phyloP scores from a whole-genome alignment of 2,888 invertebrate species.

The Drosophila maculinotata region DNA sequence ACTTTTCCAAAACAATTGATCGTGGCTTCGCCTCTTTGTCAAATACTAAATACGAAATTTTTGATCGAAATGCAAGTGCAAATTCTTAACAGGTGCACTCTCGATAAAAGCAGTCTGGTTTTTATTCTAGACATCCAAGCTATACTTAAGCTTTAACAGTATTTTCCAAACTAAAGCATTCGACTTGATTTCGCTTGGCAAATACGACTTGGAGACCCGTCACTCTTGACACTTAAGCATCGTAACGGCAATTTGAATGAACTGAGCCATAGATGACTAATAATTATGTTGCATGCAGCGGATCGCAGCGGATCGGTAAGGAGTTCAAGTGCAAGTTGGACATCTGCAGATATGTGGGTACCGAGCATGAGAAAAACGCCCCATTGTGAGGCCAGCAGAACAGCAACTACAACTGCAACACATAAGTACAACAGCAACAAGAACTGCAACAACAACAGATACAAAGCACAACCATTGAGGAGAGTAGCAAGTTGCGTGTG shows the following conservation, averaged over 20 bases:
- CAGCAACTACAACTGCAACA: slow-evolving; percentile 24
- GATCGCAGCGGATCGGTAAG: slow-evolving; percentile 22
- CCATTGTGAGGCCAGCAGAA: slow-evolving; percentile 62
- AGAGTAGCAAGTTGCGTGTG: slow-evolving; percentile 26
- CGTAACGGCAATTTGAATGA: slow-evolving; percentile 68
- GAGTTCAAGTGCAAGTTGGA: slow-evolving; percentile 43
- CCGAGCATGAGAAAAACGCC: slow-evolving; percentile 71
- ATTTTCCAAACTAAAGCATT: too few species aligned
- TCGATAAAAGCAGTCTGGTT: too few species aligned
- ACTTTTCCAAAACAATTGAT: too few species aligned
- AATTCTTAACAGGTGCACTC: too few species aligned
- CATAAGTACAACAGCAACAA: slow-evolving; percentile 32
- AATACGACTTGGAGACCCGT: neutral
- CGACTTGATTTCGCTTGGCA: too few species aligned
- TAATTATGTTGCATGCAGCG: slow-evolving; percentile 58
- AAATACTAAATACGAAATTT: too few species aligned
- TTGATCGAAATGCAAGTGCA: too few species aligned
- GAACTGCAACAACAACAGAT: slow-evolving; percentile 32
- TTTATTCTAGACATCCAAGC: too few species aligned
- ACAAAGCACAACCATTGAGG: slow-evolving; percentile 33
- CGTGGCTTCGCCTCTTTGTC: too few species aligned
- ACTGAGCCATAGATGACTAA: slow-evolving; percentile 67
- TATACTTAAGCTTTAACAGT: too few species aligned
- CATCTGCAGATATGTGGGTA: slow-evolving; percentile 68
- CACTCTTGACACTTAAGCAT: neutral